Base-by-base conservation (phyloP, 2,113 vertebrate genomes). In the Ctenomys sociabilis region DNA sequence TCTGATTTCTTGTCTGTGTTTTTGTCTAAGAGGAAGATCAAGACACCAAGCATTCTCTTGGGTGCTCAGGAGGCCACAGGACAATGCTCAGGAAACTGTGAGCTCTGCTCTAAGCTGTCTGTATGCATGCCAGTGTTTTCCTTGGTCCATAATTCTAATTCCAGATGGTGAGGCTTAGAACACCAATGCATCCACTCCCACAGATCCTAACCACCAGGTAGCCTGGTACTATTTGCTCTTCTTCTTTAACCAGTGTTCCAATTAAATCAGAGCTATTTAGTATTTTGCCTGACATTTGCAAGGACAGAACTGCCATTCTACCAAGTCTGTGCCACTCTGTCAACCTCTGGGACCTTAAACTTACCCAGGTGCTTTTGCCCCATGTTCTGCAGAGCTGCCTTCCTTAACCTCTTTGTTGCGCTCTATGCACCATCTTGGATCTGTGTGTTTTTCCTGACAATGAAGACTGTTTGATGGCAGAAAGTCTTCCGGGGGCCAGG, bases 181-280 rank as follows among this genome's bases (percentile, higher is more conserved):
- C 7, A 30, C 1, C 16, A 4, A 40, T 0, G 3, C 35, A 5
- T 17, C 7, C 35, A 4, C 16, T 49, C 3, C 12, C 11, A 1
- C 37, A 19, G 24, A 30, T 61, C 30, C 28, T 49, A 28, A 54
- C 61, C n/a, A 19, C 16, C 37, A 14, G 13, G 43, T 7, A 45
- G 73, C 24, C 73, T 45, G 13, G 43, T 11, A 77, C 64, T 21
- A 3, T 32, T n/a, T 86, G 37, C 3, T 24, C 24, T 45, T 26
- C 59, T 22, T 70, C 22, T 63, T 26, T 54, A 19, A 7, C 0
- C 35, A 64, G 16, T 24, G 7, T 40, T 40, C 49, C 6, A 37
- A 24, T 43, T 24, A 12, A 52, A 86, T 52, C 12, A 61, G 37
- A 87, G 8, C 66, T 37, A 8, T 24, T n/a, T 4, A n/a, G 30